These are phyloP conservation scores for Listronotus bonariensis DNA, from an alignment of 1,140 invertebrate genomes.

Conservation along the genomic window DNA sequence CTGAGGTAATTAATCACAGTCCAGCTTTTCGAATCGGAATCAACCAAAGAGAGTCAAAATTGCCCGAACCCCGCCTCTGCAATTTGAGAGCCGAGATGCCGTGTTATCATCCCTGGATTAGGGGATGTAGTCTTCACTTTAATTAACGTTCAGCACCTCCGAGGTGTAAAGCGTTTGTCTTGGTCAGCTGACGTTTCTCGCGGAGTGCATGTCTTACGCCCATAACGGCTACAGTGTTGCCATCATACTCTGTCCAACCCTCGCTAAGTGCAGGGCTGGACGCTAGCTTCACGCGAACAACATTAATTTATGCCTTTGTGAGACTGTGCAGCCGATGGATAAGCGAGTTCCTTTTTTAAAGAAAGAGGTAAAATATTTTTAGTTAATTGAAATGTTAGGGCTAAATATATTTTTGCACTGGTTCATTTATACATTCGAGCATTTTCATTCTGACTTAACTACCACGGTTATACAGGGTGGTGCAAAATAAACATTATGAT, in stretches of 20 bases:
- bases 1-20: too few species aligned
- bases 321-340: background rate
- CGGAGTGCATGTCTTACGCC: constrained; percentile 41
- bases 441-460: too few species aligned
- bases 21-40: background rate
- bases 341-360: too few species aligned
- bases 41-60: background rate
- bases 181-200: constrained; percentile 41
- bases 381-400: too few species aligned
- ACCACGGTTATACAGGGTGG: too few species aligned
- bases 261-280: constrained; percentile 45
- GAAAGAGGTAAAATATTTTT: too few species aligned
- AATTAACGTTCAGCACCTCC: constrained; percentile 42
- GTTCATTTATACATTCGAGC: too few species aligned
- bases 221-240: constrained; percentile 41
- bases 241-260: constrained; percentile 46
- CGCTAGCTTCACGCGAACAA: constrained; percentile 29
- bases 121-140: constrained; percentile 30
- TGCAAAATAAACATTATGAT: too few species aligned
- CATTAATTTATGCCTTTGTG: constrained; percentile 40
- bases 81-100: constrained; percentile 13
- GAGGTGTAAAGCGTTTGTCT: constrained; percentile 40
- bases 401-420: too few species aligned
- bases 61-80: background rate
- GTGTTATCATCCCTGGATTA: constrained; percentile 10